Base-by-base conservation (phyloP, 2,888 invertebrate species). In the Nemoura dubitans region DNA sequence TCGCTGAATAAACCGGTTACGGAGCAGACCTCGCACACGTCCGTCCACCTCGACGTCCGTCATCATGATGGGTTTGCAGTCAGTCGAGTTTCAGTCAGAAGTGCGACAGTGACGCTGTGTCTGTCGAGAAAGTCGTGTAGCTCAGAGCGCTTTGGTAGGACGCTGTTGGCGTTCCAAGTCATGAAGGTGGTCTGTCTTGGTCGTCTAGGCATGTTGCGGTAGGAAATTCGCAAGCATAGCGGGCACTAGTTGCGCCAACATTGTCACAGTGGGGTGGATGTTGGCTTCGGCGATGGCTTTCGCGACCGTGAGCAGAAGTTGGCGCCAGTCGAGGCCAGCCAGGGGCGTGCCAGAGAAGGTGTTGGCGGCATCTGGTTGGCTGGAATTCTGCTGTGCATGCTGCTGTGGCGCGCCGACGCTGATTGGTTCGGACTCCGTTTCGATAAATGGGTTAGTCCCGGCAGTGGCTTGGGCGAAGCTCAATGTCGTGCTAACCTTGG, bases 51-150 rank as follows among this genome's bases (percentile, higher is more conserved):
- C n/a, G n/a, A n/a, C n/a, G n/a, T n/a, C n/a, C n/a, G n/a, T n/a
- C n/a, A n/a, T n/a, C n/a, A 78, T 16, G 2, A 26, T 26, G 21
- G 16, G 26, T 14, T 25, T 25, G 78, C 26, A 6, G 25, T 16
- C 1, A 86, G 78, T 76, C 78, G 29, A n/a, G 86, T 86, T 30
- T 86, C 86, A 5, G 30, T 29, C 25, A 86, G 25, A 42, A 86
- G 76, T 21, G 36, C 78, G 2, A 42, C n/a, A 10, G 26, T 21
- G 21, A 27, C 21, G 81, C n/a, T 29, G 81, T 28, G 81, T 29
- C 30, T n/a, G 28, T 30, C n/a, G 30, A 81, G 28, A 81, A 81
- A 29, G 29, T 30, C 30, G n/a, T 27, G 28, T 2, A 28, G 29
- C 28, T 81, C 81, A 16, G 6, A 5, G 16, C 30, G 28, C 14